These are phyloP conservation scores for Merodon equestris DNA, from an alignment of 2,888 invertebrate species.

Conservation along the genomic window DNA sequence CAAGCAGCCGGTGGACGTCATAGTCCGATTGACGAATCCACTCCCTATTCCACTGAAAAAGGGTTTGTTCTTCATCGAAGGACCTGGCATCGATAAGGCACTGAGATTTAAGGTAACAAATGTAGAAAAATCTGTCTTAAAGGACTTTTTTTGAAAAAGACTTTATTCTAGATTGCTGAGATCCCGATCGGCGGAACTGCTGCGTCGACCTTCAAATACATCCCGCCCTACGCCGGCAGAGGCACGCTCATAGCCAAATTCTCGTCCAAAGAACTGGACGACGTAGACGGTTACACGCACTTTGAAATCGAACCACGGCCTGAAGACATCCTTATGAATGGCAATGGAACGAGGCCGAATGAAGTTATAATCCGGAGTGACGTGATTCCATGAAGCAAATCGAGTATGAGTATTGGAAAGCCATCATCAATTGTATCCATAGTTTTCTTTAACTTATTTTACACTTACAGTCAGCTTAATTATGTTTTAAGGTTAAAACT, in stretches of 20 bases:
- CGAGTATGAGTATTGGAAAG: constrained; percentile 10
- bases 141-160: neutral
- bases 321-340: constrained; percentile 75
- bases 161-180: constrained; percentile 74
- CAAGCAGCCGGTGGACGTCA: constrained; percentile 81
- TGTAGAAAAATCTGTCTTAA: no score
- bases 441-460: constrained; percentile 19
- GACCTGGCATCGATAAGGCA: constrained; percentile 88
- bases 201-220: constrained; percentile 86
- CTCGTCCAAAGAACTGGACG: constrained; percentile 90
- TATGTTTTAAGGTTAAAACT: constrained; percentile 19
- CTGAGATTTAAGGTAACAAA: constrained; percentile 83
- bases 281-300: constrained; percentile 92
- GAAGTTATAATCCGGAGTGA: constrained; percentile 76
- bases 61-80: constrained; percentile 89
- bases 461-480: constrained; percentile 8
- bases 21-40: constrained; percentile 88
- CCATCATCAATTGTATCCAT: constrained; percentile 18
- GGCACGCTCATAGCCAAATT: constrained; percentile 93
- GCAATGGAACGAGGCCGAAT: constrained; percentile 71
- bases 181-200: constrained; percentile 84
- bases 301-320: constrained; percentile 83
- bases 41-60: constrained; percentile 88
- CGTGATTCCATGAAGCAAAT: constrained; percentile 72
- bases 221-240: constrained; percentile 88